These are phyloP conservation scores for Chiloscyllium plagiosum DNA, from an alignment of 2,113 vertebrate genomes.

Conservation along the genomic window DNA sequence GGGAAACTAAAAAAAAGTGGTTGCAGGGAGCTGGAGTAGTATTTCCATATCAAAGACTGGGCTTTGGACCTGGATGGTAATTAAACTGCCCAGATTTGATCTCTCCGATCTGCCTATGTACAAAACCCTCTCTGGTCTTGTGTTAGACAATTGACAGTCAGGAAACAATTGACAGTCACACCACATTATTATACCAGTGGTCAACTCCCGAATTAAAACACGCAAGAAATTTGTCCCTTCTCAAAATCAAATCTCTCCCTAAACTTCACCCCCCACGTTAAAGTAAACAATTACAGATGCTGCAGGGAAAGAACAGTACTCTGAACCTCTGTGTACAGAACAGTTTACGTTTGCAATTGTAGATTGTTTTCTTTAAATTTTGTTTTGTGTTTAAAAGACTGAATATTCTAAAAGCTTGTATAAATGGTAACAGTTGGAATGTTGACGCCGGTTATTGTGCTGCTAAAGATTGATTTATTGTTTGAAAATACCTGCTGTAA, in stretches of 20 bases:
- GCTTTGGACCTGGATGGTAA: conserved; percentile 88
- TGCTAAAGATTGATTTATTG: conserved; percentile 63
- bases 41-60: conserved; percentile 98
- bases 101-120: conserved; percentile 85
- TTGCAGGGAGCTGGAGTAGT: conserved; percentile 66
- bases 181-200: not conserved
- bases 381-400: not conserved
- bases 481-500: conserved; percentile 63
- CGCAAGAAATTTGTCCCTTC: not conserved
- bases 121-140: conserved; percentile 36
- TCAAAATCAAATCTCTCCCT: not conserved
- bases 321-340: not conserved
- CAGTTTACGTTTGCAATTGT: not conserved
- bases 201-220: not conserved
- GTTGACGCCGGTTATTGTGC: conserved; percentile 55
- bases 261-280: not conserved
- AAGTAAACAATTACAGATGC: not conserved
- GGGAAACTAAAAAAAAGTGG: conserved; percentile 56
- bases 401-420: not conserved
- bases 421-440: conserved; percentile 67
- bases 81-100: conserved; percentile 87
- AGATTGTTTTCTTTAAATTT: not conserved
- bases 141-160: not conserved
- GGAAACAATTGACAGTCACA: conserved; percentile 12
- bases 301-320: not conserved